Base-by-base conservation (phyloP, 2,888 invertebrate genomes). In the Desoria tigrina region DNA sequence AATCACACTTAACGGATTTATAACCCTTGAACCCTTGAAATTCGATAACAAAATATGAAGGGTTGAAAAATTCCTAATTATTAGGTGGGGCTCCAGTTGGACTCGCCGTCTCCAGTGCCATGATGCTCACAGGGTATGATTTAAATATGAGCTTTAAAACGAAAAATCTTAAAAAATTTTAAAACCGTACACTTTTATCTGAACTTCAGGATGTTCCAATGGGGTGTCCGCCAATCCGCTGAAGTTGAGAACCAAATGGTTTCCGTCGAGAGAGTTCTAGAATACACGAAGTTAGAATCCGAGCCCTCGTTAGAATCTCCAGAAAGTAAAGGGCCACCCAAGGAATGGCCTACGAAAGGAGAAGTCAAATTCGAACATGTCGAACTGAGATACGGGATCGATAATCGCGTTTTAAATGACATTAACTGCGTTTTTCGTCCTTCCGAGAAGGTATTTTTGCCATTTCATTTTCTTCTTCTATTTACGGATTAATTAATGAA, bases 181-280 rank as follows among this genome's bases (percentile, higher is more conserved):
- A 50, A 16, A 11, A 16, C 11, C 9, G 9, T 50, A 11, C 11
- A 11, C 16, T 16, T 50, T n/a, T 50, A 18, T 21, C 16, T n/a
- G 9, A n/a, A 39, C 11, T 39, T 39, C 24, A 61, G 63, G 7
- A 89, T 90, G 88, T 85, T 92, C 66, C 90, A 91, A 78, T 87
- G 87, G 81, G 90, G 90, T 9, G 86, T 92, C 70, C 84, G 90
- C 65, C 90, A 90, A 79, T 85, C 88, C 37, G 88, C 92, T 0
- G 92, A 92, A 78, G 79, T 82, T 21, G 82, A 83, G 53, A 75
- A 69, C 42, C 71, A 77, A 71, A 76, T 77, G 76, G 74, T 76
- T 2, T 72, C 75, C 7, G 84, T 84, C 2, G 84, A 84, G 76
- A 72, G 84, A 61, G 80, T 84, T 0, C 69, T 82, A 49, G 82